Conservation (phyloP, 2,888 invertebrate genomes). For the Smittia sp. region DNA sequence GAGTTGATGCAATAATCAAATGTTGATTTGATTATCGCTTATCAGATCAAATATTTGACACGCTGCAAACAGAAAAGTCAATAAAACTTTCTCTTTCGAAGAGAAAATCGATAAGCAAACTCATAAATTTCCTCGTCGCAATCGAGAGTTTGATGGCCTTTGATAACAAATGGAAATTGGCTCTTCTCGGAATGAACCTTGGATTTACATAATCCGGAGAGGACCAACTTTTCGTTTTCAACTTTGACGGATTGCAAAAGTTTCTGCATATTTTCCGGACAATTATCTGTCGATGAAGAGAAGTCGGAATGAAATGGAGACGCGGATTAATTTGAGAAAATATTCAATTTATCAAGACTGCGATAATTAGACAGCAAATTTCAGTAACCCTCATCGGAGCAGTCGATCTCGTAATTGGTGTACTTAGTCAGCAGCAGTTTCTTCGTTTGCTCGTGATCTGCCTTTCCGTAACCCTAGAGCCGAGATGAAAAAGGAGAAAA, state of each 20-base stretch:
- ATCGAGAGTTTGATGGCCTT: not conserved
- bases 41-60: too few relatives aligned
- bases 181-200: not conserved
- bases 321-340: not conserved
- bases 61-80: not conserved
- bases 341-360: not conserved
- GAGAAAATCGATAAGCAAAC: not conserved
- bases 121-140: not conserved
- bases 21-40: too few relatives aligned
- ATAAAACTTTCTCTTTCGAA: not conserved
- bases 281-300: not conserved
- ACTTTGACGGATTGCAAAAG: not conserved
- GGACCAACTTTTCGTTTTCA: not conserved
- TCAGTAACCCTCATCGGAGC: conserved; percentile 83
- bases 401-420: conserved; percentile 72
- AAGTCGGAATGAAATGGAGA: too few relatives aligned
- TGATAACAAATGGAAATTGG: not conserved
- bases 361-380: not conserved
- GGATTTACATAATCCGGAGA: not conserved
- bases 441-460: conserved; percentile 79
- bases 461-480: conserved; percentile 79
- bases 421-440: conserved; percentile 71
- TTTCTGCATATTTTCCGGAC: not conserved
- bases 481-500: conserved; percentile 43
- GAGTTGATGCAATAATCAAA: too few relatives aligned